Percentiles rank a stretch among this genome's conserved stretches.
phyloP scores from a whole-genome alignment of 1,140 invertebrate genomes.

The Plectrocnemia conspersa region DNA sequence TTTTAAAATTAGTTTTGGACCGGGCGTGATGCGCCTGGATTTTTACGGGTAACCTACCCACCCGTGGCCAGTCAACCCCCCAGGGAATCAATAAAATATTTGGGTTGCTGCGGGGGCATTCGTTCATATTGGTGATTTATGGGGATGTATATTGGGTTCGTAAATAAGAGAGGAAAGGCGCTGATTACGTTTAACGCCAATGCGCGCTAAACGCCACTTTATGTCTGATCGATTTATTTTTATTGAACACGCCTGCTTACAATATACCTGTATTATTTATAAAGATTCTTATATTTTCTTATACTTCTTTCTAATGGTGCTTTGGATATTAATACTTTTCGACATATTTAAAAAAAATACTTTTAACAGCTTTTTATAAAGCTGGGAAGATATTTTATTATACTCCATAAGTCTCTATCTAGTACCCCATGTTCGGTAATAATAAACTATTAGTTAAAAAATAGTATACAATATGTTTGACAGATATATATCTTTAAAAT shows the following conservation, averaged over 20 bases:
- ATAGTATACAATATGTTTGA: no score
- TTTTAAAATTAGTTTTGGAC: slow-evolving; percentile 23
- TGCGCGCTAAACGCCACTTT: slow-evolving; percentile 19
- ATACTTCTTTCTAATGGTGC: no score
- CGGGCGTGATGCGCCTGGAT: slow-evolving; percentile 9
- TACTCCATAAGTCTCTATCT: no score
- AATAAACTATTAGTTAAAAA: no score
- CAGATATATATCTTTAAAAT: no score
- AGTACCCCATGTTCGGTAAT: no score
- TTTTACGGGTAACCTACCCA: slow-evolving; percentile 13
- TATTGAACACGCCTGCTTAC: slow-evolving; percentile 15
- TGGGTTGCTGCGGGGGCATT: background rate
- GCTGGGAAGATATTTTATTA: no score
- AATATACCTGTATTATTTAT: no score
- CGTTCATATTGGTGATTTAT: slow-evolving; percentile 22
- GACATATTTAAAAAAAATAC: no score
- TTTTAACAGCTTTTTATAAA: no score
- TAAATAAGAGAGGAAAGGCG: slow-evolving; percentile 22
- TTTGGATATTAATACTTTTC: no score
- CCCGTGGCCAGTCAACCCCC: slow-evolving; percentile 1
- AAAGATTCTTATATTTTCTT: no score
- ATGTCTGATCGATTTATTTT: slow-evolving; percentile 21
- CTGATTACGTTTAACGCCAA: slow-evolving; percentile 14
- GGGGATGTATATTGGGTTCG: slow-evolving; percentile 15
- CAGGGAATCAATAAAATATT: slow-evolving; percentile 22